Evolutionary conservation across 2,797 vertebrate genomes (phyloP), one percentile per base, ranked within the genome.

Genomic region (Sphenodon punctatus): DNA sequence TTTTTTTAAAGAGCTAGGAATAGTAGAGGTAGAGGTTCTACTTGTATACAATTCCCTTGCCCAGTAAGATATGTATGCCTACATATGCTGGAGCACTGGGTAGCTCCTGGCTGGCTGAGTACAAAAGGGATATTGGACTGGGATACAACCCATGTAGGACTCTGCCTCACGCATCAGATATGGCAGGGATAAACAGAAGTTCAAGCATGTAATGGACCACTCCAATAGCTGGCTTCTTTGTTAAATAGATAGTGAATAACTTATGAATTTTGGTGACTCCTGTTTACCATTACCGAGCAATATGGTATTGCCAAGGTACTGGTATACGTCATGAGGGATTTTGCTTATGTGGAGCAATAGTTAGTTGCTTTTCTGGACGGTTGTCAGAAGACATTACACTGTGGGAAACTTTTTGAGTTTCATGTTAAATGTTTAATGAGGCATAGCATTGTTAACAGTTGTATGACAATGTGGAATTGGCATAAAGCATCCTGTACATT

Each of bases 141-240:
- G 80, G 55, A 41, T 9, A 22, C 1, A 58, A 41, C 67, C 86
- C 56, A 71, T 77, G 49, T n/a, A 69, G 61, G 63, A 78, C 84
- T 39, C 36, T 42, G 48, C 41, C 74, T 87, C 8, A 25, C 49
- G 77, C 58, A 39, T 85, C 56, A 41, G 32, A 53, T 80, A 58
- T 67, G 27, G 25, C 8, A 74, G 53, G 66, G 8, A 7, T 23
- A 63, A 23, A n/a, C 61, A 63, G 76, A 84, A 53, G 65, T 32
- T 65, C 55, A 78, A 43, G 48, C 4, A 25, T 61, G 59, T 56
- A 58, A 70, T 7, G 43, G 43, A 74, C 4, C 9, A 43, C 76
- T 27, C 42, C 34, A 68, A 25, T n/a, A 27, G 49, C 79, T 46
- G 78, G 76, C 74, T 83, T 89, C n/a, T 84, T 77, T 32, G 23